Percentiles rank a stretch among this genome's conserved stretches.
Conservation (phyloP, 1,140 invertebrate genomes). For the Mactra quadrangularis region DNA sequence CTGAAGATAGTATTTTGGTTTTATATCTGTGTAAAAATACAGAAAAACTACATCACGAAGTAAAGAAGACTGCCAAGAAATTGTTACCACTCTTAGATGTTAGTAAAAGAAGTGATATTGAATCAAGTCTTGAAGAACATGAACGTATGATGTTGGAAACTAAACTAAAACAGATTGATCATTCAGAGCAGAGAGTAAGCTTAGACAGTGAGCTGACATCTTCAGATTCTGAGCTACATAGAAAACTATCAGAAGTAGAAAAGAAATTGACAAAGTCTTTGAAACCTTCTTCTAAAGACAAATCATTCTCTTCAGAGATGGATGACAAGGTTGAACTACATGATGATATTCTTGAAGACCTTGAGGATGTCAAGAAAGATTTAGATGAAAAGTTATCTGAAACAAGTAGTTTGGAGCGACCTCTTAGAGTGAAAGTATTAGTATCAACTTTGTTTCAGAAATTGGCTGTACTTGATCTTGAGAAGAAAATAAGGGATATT, state of each 20-base stretch:
- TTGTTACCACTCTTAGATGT: neutral
- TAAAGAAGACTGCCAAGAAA: constrained; percentile 19
- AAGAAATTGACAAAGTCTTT: constrained; percentile 1
- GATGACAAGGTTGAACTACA: neutral
- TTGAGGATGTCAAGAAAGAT: neutral
- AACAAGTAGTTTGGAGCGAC: constrained; percentile 3
- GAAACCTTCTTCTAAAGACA: too few species aligned
- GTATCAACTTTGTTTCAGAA: constrained; percentile 40
- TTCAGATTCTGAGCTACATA: constrained; percentile 17
- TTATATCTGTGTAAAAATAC: constrained; percentile 18
- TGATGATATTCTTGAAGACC: neutral
- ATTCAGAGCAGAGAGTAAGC: constrained; percentile 10
- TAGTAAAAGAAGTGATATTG: neutral
- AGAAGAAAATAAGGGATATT: constrained; percentile 7
- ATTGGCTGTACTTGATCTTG: neutral
- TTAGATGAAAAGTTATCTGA: constrained; percentile 28
- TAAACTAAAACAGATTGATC: neutral
- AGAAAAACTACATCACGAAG: constrained; percentile 1
- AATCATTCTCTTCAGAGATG: neutral
- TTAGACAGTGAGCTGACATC: constrained; percentile 10
- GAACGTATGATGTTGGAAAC: neutral
- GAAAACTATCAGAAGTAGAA: constrained; percentile 18
- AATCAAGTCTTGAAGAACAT: neutral
- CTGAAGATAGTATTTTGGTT: constrained; percentile 22
- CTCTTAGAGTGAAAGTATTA: constrained; percentile 7